Base-by-base conservation (phyloP, 2,113 vertebrate genomes). In the Rhinopithecus roxellana region DNA sequence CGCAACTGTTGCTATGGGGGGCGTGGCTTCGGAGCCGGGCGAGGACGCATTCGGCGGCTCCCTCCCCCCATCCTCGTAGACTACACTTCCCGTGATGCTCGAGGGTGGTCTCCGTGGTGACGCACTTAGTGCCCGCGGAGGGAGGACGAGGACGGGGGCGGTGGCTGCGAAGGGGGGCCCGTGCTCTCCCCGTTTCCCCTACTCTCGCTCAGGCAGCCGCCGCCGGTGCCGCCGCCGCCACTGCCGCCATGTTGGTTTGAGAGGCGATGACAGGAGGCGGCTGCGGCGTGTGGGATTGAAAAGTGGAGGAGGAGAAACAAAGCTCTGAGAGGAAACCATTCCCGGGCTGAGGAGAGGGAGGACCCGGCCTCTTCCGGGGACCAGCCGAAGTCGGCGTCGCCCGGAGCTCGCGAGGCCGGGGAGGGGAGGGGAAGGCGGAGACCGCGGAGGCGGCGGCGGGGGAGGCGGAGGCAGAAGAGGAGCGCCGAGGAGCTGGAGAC, bases 211-310 rank as follows among this genome's bases (percentile, higher is more conserved):
- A 2, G 89, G 91, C 94, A 48, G 95, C 40, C 18, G 61, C 61
- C 27, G 52, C 17, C 0, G 52, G 16, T 55, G 95, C 40, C 23
- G 59, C 10, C 59, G 59, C 59, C 59, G 95, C 38, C 23, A 13
- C 27, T 30, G 61, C 61, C 61, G 98, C 98, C 98, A 99, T 99
- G 98, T 99, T 98, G 98, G 98, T 50, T 97, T 98, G 97, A 98
- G 97, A 48, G 90, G 98, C 97, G 98, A 98, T 98, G 98, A 98
- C 98, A 96, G 98, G 98, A 97, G 98, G 98, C 79, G 97, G 97
- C 96, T 88, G 97, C 96, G 93, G 97, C 89, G 50, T 83, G 72
- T 78, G 83, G 82, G 86, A 43, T 92, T 97, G 97, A 97, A 74
- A 89, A 93, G 97, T 95, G 94, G 48, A 64, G 27, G 96, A 85